Conservation (phyloP, 1,140 invertebrate species). For the Drosophila ananassae region DNA sequence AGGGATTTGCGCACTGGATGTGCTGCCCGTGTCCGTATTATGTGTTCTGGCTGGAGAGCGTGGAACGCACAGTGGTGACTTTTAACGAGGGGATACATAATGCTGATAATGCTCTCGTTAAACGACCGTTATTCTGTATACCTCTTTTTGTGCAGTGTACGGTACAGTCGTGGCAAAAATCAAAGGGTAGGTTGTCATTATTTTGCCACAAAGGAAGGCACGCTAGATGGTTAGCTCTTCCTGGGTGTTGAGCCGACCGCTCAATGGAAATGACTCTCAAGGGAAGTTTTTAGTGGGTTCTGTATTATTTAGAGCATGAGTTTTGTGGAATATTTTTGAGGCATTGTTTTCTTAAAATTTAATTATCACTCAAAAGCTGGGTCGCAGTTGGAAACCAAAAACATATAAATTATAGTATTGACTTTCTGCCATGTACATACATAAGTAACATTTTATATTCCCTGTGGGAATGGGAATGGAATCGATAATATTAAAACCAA, state of each 20-base stretch:
- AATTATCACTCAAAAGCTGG: not conserved
- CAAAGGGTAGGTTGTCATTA: slow-evolving; percentile 21
- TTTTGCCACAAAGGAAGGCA: slow-evolving; percentile 1
- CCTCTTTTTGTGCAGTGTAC: slow-evolving; percentile 63
- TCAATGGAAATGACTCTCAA: slow-evolving; percentile 1
- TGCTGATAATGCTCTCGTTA: slow-evolving; percentile 7
- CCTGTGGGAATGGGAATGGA: not conserved
- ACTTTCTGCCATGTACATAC: no score
- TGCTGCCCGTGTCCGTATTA: slow-evolving; percentile 17
- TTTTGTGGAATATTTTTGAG: not conserved
- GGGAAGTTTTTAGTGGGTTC: slow-evolving; percentile 2
- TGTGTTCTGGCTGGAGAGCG: slow-evolving; percentile 47
- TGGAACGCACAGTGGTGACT: slow-evolving; percentile 74
- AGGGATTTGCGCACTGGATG: slow-evolving; percentile 80
- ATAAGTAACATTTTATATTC: no score
- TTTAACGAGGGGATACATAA: slow-evolving; percentile 45
- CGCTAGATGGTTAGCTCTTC: slow-evolving; percentile 24
- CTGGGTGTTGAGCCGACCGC: not conserved
- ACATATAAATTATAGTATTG: no score
- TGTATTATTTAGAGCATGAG: not conserved
- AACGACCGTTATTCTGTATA: slow-evolving; percentile 16
- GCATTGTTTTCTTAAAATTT: not conserved
- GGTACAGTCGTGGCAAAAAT: slow-evolving; percentile 62
- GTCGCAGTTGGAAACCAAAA: not conserved
- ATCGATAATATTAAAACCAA: not conserved